These are phyloP conservation scores for Lordiphosa stackelbergi DNA, from an alignment of 1,140 invertebrate genomes.

Conservation along the genomic window DNA sequence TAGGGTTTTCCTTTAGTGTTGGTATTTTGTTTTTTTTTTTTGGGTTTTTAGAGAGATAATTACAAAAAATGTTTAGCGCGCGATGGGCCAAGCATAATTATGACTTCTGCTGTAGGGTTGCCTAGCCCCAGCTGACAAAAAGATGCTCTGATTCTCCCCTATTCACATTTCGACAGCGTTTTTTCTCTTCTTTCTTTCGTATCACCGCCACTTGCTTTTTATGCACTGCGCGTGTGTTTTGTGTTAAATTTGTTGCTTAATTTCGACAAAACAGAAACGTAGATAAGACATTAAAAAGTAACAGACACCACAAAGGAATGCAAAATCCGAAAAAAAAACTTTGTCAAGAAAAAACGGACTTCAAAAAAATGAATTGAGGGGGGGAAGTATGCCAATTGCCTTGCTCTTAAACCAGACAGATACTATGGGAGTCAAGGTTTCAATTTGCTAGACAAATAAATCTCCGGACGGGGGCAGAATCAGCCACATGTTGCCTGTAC, in stretches of 20 bases:
- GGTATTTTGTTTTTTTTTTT: constrained; percentile 21
- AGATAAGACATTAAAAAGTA: constrained; percentile 65
- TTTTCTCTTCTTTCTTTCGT: constrained; percentile 26
- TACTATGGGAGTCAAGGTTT: constrained; percentile 25
- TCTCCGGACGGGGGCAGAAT: constrained; percentile 6
- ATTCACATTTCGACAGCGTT: constrained; percentile 34
- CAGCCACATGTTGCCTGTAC: constrained; percentile 44
- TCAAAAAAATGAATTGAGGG: neutral
- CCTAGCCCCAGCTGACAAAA: neutral
- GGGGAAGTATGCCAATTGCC: constrained; percentile 19
- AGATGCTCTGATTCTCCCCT: constrained; percentile 1
- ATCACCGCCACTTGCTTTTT: constrained; percentile 54
- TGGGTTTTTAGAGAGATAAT: constrained; percentile 68
- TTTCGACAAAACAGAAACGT: constrained; percentile 29
- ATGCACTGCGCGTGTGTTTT: constrained; percentile 66
- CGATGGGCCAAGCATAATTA: constrained; percentile 62
- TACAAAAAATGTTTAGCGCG: constrained; percentile 67
- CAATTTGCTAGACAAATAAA: constrained; percentile 68
- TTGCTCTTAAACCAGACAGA: constrained; percentile 2
- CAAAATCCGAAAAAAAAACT: too few relatives aligned
- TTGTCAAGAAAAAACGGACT: constrained; percentile 4
- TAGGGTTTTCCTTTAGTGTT: constrained; percentile 32
- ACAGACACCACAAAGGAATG: constrained; percentile 32
- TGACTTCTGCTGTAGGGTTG: constrained; percentile 34
- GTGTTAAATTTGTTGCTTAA: constrained; percentile 59